phyloP scores from a whole-genome alignment of 1,140 invertebrate species.

The Megathymus violae region DNA sequence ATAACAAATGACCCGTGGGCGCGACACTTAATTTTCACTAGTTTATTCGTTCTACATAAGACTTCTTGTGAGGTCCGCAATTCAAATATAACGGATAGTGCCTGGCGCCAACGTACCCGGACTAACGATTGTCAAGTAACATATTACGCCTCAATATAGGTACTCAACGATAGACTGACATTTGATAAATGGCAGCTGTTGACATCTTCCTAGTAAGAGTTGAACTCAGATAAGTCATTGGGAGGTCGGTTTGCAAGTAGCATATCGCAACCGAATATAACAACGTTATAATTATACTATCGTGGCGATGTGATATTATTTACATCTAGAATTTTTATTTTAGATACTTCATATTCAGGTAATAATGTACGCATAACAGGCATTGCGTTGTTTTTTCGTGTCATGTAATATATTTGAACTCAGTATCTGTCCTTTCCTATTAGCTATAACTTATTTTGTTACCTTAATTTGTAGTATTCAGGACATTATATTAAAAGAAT shows the following conservation, averaged over 20 bases:
- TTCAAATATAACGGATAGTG: slow-evolving; percentile 43
- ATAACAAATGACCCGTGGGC: slow-evolving; percentile 66
- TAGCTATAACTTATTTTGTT: neutral
- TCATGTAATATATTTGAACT: neutral
- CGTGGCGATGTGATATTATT: neutral
- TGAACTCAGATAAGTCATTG: slow-evolving; percentile 51
- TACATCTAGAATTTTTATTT: neutral
- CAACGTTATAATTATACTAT: neutral
- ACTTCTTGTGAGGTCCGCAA: slow-evolving; percentile 73
- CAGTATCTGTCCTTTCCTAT: neutral
- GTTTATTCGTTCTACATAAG: slow-evolving; percentile 71
- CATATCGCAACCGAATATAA: slow-evolving; percentile 4
- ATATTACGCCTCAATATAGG: slow-evolving; percentile 46
- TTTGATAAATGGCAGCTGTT: slow-evolving; percentile 61
- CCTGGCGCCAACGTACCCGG: slow-evolving; percentile 50
- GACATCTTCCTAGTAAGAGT: slow-evolving; percentile 57
- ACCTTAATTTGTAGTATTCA: no score
- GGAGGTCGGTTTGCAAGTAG: slow-evolving; percentile 32
- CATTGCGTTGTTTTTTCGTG: neutral
- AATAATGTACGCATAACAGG: neutral
- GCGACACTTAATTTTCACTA: slow-evolving; percentile 79
- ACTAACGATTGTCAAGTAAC: slow-evolving; percentile 40
- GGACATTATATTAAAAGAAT: no score
- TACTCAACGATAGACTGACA: slow-evolving; percentile 51
- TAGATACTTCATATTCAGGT: neutral